Percentiles rank a stretch among this genome's conserved stretches.
These are phyloP conservation scores for Dryobotodes eremita DNA, from an alignment of 2,888 invertebrate genomes.

Conservation along the genomic window DNA sequence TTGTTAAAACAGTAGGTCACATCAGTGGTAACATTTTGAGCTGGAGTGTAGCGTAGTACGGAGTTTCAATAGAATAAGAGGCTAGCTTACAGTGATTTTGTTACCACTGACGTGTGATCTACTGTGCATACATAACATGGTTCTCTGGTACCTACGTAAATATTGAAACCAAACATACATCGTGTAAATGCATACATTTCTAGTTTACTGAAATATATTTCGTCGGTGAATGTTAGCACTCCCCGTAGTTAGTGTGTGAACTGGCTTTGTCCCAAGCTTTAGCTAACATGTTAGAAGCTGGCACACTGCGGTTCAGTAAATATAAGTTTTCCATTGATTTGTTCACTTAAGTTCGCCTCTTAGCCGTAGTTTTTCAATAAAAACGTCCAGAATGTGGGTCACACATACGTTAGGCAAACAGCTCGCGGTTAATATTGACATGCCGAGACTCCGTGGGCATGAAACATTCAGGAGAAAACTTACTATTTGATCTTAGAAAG, in stretches of 20 bases:
- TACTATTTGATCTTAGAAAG: neutral
- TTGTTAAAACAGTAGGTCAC: neutral
- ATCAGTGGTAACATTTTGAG: neutral
- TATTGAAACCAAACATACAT: neutral
- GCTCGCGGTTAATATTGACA: slow-evolving; percentile 24
- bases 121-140: neutral
- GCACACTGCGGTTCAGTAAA: slow-evolving; percentile 34
- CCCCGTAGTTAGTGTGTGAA: slow-evolving; percentile 2
- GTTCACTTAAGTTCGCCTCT: slow-evolving; percentile 30
- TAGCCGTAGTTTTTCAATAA: slow-evolving; percentile 41
- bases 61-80: neutral
- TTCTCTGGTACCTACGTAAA: too few species aligned
- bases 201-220: neutral
- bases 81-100: neutral
- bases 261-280: slow-evolving; percentile 50
- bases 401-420: slow-evolving; percentile 26
- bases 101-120: neutral
- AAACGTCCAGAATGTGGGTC: slow-evolving; percentile 39
- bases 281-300: slow-evolving; percentile 28
- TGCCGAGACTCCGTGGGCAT: slow-evolving; percentile 5
- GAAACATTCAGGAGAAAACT: neutral
- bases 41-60: neutral
- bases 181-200: neutral
- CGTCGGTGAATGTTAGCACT: neutral
- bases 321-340: slow-evolving; percentile 47